phyloP scores from a whole-genome alignment of 2,888 invertebrate genomes.

The Periphyllus acericola region DNA sequence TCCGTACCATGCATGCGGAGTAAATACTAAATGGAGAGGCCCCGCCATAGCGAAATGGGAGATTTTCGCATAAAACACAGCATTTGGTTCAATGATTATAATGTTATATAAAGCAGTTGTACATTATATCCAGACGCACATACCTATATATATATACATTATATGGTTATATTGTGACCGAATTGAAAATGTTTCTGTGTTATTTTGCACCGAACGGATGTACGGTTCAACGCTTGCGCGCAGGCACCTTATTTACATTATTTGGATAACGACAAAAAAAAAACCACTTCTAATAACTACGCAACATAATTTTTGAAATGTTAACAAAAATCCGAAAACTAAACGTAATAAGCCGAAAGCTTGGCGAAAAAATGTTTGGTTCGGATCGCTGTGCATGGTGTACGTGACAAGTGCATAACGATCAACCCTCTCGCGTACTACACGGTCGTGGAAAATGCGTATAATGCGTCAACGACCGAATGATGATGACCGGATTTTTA shows the following conservation, averaged over 20 bases:
- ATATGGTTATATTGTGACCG: slow-evolving; percentile 14
- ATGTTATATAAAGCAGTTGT: neutral
- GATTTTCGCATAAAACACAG: neutral
- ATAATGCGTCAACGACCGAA: slow-evolving; percentile 15
- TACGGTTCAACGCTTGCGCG: slow-evolving; percentile 44
- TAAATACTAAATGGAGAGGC: too few species aligned
- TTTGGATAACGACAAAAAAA: slow-evolving; percentile 2
- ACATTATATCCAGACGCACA: neutral
- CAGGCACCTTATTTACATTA: slow-evolving; percentile 22
- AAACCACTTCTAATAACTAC: neutral
- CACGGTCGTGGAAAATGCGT: neutral
- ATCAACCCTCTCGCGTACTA: neutral
- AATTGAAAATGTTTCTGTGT: slow-evolving; percentile 34
- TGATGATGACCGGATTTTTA: neutral
- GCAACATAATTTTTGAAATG: neutral
- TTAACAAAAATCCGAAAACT: too few species aligned
- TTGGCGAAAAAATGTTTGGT: neutral
- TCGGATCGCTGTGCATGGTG: neutral
- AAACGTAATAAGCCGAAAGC: neutral
- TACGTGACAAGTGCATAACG: neutral
- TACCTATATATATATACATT: too few species aligned
- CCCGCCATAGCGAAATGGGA: neutral
- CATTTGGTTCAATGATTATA: slow-evolving; percentile 20
- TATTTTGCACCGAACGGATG: slow-evolving; percentile 22
- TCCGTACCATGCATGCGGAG: too few species aligned